Evolutionary conservation across 2,113 vertebrate species (phyloP).

Genomic region (Laticauda colubrina): DNA sequence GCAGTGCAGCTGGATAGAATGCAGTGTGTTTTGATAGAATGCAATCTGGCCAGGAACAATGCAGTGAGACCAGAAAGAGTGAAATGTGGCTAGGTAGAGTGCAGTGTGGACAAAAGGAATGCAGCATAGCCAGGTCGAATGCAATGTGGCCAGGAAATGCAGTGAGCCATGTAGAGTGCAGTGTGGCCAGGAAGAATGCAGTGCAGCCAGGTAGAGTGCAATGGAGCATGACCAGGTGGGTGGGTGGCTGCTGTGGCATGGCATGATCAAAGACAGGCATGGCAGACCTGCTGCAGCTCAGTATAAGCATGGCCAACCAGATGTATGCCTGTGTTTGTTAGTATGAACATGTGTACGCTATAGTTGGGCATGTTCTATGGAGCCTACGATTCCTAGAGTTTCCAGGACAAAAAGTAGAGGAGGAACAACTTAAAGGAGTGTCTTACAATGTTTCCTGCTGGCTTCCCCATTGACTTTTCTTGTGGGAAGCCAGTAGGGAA

Average conservation of each 20-base stretch:
- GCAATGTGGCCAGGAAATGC: background rate
- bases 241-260: background rate
- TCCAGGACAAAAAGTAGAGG: background rate
- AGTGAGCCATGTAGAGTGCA: background rate
- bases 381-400: background rate
- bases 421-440: background rate
- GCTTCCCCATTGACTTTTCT: background rate
- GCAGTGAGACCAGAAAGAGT: background rate
- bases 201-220: background rate
- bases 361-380: background rate
- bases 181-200: background rate
- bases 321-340: background rate
- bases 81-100: background rate
- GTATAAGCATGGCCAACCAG: background rate
- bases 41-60: background rate
- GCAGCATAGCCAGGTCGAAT: background rate
- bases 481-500: background rate
- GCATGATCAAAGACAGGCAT: background rate
- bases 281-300: background rate
- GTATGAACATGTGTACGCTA: background rate
- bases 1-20: too few species aligned
- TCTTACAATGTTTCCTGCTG: background rate
- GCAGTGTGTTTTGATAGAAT: too few species aligned
- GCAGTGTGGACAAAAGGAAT: background rate
- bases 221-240: background rate